phyloP scores from a whole-genome alignment of 2,113 vertebrate species.

The Perca fluviatilis region DNA sequence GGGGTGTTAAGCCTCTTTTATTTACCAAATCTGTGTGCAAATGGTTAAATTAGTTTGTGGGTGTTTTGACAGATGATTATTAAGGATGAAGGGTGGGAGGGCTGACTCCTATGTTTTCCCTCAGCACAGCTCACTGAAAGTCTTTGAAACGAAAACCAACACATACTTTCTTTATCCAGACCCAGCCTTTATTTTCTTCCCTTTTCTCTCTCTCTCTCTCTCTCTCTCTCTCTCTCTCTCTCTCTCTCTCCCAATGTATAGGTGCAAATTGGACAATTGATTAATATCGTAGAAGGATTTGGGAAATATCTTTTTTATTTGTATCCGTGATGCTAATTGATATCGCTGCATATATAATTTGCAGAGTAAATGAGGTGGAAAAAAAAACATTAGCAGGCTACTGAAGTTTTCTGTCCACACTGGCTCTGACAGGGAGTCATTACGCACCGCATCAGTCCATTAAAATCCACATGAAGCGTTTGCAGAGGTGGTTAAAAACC shows the following conservation, averaged over 20 bases:
- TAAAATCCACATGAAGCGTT: conserved; percentile 78
- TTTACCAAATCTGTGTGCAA: conserved; percentile 85
- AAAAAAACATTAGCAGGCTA: conserved; percentile 61
- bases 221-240: not conserved
- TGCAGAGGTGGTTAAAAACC: conserved; percentile 63
- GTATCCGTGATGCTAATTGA: conserved; percentile 49
- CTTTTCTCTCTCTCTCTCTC: not conserved
- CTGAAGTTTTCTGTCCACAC: conserved; percentile 59
- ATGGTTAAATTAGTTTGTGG: conserved; percentile 88
- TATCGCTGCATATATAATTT: conserved; percentile 64
- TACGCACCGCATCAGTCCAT: conserved; percentile 78
- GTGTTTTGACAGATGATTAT: conserved; percentile 91
- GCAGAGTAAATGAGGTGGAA: conserved; percentile 67
- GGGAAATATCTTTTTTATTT: not conserved
- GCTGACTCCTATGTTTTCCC: conserved; percentile 77
- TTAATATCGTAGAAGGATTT: conserved; percentile 39
- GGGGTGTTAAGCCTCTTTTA: conserved; percentile 83
- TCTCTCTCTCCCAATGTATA: not conserved
- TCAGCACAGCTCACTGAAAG: conserved; percentile 75
- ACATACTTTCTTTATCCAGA: conserved; percentile 67
- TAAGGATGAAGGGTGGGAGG: conserved; percentile 83
- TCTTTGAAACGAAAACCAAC: conserved; percentile 84
- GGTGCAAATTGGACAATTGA: conserved; percentile 30
- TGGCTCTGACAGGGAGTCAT: conserved; percentile 69
- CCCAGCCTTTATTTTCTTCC: conserved; percentile 38